Percentiles rank a stretch among this genome's conserved stretches.
phyloP scores from a whole-genome alignment of 2,888 invertebrate genomes.

The Platynereis dumerilii region DNA sequence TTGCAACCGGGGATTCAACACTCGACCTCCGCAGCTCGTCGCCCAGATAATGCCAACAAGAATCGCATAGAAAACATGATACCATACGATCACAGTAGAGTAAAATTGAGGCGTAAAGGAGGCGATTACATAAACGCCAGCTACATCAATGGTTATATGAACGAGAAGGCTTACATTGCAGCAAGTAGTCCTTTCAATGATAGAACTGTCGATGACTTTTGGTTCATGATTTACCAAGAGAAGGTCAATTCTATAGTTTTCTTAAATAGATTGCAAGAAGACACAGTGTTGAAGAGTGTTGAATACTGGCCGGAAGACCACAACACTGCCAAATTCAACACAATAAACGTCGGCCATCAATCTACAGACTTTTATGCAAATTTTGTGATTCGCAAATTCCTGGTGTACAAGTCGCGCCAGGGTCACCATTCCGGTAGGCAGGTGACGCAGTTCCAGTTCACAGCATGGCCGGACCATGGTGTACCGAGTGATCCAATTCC shows the following conservation, averaged over 20 bases:
- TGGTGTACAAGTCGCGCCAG: constrained; percentile 31
- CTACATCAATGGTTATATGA: constrained; percentile 58
- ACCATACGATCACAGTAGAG: constrained; percentile 59
- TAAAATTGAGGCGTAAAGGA: constrained; percentile 42
- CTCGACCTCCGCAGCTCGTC: constrained; percentile 43
- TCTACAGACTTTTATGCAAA: constrained; percentile 90
- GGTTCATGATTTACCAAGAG: constrained; percentile 66
- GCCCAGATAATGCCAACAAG: constrained; percentile 43
- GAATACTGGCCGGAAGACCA: constrained; percentile 81
- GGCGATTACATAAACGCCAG: constrained; percentile 58
- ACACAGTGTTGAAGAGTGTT: constrained; percentile 76
- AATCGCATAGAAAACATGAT: constrained; percentile 58
- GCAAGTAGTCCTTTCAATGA: constrained; percentile 65
- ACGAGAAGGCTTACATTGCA: constrained; percentile 64
- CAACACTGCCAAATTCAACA: constrained; percentile 79
- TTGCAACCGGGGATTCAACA: constrained; percentile 47
- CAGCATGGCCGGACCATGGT: constrained; percentile 60
- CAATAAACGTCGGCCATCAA: constrained; percentile 84
- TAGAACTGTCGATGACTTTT: constrained; percentile 63
- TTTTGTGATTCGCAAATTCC: constrained; percentile 70
- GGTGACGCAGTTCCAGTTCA: constrained; percentile 53
- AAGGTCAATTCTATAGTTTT: constrained; percentile 64
- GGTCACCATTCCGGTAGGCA: constrained; percentile 3
- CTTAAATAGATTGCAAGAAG: constrained; percentile 65
- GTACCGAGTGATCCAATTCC: constrained; percentile 55